These are phyloP conservation scores for Tethya wilhelma DNA, from an alignment of 37 sponge, comb jelly and placozoan species.

Conservation along the genomic window DNA sequence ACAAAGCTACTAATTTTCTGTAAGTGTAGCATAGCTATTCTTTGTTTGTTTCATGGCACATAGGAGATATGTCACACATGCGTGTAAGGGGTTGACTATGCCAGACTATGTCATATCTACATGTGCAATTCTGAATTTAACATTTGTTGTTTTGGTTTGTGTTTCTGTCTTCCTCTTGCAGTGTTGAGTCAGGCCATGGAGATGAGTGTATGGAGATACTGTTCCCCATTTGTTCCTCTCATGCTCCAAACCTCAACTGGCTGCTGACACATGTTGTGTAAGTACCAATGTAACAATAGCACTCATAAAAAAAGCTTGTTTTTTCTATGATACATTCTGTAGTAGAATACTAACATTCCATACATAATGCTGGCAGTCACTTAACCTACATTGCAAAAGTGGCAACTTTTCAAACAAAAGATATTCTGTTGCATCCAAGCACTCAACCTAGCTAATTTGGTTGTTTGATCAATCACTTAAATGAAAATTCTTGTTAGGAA, in stretches of 20 bases:
- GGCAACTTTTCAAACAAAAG: too few species aligned
- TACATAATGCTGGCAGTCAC: too few species aligned
- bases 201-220: constrained; percentile 19
- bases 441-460: too few species aligned
- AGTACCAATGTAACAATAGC: too few species aligned
- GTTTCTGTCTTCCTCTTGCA: not conserved
- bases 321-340: too few species aligned
- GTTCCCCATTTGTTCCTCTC: constrained; percentile 5
- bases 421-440: too few species aligned
- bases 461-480: too few species aligned
- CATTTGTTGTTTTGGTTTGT: not conserved
- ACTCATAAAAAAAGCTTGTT: too few species aligned
- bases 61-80: not conserved
- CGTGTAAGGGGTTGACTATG: too few species aligned
- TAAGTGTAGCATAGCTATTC: not conserved
- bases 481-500: too few species aligned
- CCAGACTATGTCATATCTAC: not conserved
- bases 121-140: not conserved
- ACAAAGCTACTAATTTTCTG: constrained; percentile 3
- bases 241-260: constrained; percentile 29
- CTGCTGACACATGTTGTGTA: constrained; percentile 32
- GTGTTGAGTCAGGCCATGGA: not conserved
- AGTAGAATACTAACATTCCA: too few species aligned
- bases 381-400: too few species aligned
- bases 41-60: not conserved